These are phyloP conservation scores for Zygothrica quintamaculata DNA, from an alignment of 2,888 invertebrate species.

Conservation along the genomic window DNA sequence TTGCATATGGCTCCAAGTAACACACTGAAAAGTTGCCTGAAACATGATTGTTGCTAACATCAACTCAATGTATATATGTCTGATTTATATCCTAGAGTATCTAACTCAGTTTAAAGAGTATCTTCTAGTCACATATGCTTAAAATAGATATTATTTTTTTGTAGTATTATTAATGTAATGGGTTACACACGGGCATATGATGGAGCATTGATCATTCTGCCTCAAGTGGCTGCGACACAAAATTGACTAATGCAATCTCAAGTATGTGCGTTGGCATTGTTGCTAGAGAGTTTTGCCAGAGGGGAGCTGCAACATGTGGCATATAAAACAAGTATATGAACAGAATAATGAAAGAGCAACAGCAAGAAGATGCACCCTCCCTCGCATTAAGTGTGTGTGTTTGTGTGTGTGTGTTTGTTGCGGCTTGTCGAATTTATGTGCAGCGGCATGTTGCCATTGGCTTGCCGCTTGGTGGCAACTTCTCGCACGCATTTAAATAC, in stretches of 20 bases:
- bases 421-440: conserved; percentile 70
- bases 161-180: conserved; percentile 81
- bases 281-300: conserved; percentile 26
- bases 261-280: conserved; percentile 73
- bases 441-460: conserved; percentile 77
- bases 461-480: conserved; percentile 63
- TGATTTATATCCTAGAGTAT: no score
- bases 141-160: no score
- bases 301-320: conserved; percentile 71
- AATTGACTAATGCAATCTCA: conserved; percentile 78
- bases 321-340: no score
- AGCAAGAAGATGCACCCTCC: conserved; percentile 39
- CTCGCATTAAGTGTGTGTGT: no score
- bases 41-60: no score
- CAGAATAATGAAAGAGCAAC: conserved; percentile 8
- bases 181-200: conserved; percentile 76
- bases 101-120: conserved; percentile 3
- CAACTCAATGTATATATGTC: no score
- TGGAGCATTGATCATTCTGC: conserved; percentile 74
- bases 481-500: conserved; percentile 80
- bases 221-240: conserved; percentile 58
- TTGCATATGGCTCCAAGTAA: no score
- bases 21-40: no score
- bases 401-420: no score
- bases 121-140: not conserved